Conservation (phyloP, 2,888 invertebrate genomes). For the Tachina lurida region DNA sequence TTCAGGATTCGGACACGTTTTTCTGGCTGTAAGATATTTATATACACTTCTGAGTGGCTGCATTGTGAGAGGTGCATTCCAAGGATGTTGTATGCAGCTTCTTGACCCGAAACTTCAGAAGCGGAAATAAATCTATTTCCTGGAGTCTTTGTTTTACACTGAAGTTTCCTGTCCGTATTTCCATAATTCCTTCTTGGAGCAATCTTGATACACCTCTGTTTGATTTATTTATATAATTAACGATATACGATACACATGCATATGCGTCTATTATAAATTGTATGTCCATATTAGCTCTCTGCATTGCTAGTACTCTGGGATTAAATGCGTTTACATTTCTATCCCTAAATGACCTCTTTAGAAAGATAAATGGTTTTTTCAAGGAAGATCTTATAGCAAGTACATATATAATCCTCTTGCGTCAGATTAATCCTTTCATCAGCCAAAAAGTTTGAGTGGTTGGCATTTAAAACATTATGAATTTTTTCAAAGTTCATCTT, state of each 20-base stretch:
- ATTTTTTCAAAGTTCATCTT: conserved; percentile 36
- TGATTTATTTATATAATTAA: conserved; percentile 62
- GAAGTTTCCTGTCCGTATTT: conserved; percentile 56
- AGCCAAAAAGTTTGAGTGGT: conserved; percentile 18
- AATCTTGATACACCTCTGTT: conserved; percentile 59
- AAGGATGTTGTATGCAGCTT: conserved; percentile 49
- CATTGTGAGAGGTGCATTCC: conserved; percentile 45
- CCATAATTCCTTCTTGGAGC: conserved; percentile 53
- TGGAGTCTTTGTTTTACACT: conserved; percentile 59
- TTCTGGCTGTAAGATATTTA: conserved; percentile 36
- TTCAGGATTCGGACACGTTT: conserved; percentile 25
- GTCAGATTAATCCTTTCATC: conserved; percentile 31
- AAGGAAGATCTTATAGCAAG: conserved; percentile 29
- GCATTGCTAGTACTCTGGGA: conserved; percentile 26
- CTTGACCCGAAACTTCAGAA: conserved; percentile 49
- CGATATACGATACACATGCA: conserved; percentile 54
- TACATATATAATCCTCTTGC: neutral
- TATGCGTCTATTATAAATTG: conserved; percentile 56
- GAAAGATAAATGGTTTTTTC: conserved; percentile 52
- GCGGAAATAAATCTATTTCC: conserved; percentile 45
- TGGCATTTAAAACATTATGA: neutral
- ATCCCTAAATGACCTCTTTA: conserved; percentile 44
- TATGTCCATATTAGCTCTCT: conserved; percentile 62
- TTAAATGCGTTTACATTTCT: conserved; percentile 44
- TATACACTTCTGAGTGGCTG: conserved; percentile 43